Evolutionary conservation across 2,888 invertebrate species (phyloP), one percentile per base, ranked within the genome.

Genomic region (Dorcus hopei): DNA sequence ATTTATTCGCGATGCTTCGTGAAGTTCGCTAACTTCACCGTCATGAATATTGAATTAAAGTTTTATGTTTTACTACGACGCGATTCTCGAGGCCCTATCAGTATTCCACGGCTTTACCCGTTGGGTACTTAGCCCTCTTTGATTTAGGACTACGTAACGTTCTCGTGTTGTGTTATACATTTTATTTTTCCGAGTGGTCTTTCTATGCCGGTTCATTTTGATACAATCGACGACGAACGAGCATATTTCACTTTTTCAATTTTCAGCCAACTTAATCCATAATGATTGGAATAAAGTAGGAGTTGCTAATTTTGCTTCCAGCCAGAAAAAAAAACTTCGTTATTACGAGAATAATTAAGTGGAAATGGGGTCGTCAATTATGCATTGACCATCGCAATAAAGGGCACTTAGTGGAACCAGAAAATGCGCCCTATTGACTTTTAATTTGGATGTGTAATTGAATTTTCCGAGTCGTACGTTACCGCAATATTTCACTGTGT

Each of bases 21-120:
- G 42, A 47, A 54, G 56, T 57, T 63, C 58, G 54, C 56, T 55
- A 49, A 57, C 58, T 52, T 56, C 55, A 56, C 47, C 52, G 54
- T 55, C 59, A 57, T 59, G 58, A 59, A 53, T 54, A 57, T 53
- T 58, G 52, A 62, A 62, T 62, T 61, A 54, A 53, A 61, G 55
- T 51, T 52, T 55, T 51, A 49, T 59, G 51, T 50, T 59, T 50
- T 55, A 54, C 49, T 49, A 16, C 9, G 41, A 11, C 38, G 14
- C 14, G 38, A 49, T 33, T 54, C 49, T 54, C 54, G 41, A 40
- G 49, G 54, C 45, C 45, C 49, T 43, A 54, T 54, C 54, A 54
- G 49, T 54, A 54, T 54, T 54, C 54, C 49, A 54, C 42, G 19
- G 42, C 54, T 54, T 33, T 6, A 33, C 26, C 33, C 41, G 54